Percentiles rank a stretch among this genome's conserved stretches.
Evolutionary conservation across 2,888 invertebrate genomes (phyloP).

Genomic region (Thymelicus lineola): DNA sequence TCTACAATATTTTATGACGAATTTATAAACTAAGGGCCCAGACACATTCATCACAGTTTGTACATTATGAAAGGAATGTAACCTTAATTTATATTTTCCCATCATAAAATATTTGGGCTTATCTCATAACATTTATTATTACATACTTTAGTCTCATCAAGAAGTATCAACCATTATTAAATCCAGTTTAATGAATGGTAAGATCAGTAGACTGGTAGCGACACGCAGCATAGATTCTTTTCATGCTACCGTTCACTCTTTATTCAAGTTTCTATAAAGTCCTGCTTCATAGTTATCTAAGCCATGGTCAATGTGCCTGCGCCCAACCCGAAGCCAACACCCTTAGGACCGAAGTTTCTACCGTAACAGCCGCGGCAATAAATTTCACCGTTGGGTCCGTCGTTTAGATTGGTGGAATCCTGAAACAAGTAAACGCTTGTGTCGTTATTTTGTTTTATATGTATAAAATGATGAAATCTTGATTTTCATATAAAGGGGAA

Average conservation of each 20-base stretch:
- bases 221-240: slow-evolving; percentile 71
- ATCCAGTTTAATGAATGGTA: slow-evolving; percentile 83
- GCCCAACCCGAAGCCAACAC: slow-evolving; percentile 96
- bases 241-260: slow-evolving; percentile 68
- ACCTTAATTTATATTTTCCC: slow-evolving; percentile 84
- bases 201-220: slow-evolving; percentile 72
- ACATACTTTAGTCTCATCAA: slow-evolving; percentile 71
- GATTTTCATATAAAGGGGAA: too few relatives aligned
- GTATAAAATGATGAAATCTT: background rate
- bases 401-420: slow-evolving; percentile 96
- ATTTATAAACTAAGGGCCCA: slow-evolving; percentile 84
- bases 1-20: slow-evolving; percentile 81
- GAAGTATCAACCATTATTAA: slow-evolving; percentile 82
- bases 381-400: slow-evolving; percentile 96
- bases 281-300: slow-evolving; percentile 85
- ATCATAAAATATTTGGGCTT: slow-evolving; percentile 77
- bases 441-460: background rate
- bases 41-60: slow-evolving; percentile 82
- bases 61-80: slow-evolving; percentile 84
- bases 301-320: slow-evolving; percentile 96
- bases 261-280: slow-evolving; percentile 67
- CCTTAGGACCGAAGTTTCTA: slow-evolving; percentile 94
- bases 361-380: slow-evolving; percentile 97
- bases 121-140: slow-evolving; percentile 54
- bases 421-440: slow-evolving; percentile 53